A percentile compares a stretch with the other conserved stretches of the same genome.
These are phyloP conservation scores for Myrmecophaga tridactyla DNA, from an alignment of 2,113 vertebrate species.

Conservation along the genomic window DNA sequence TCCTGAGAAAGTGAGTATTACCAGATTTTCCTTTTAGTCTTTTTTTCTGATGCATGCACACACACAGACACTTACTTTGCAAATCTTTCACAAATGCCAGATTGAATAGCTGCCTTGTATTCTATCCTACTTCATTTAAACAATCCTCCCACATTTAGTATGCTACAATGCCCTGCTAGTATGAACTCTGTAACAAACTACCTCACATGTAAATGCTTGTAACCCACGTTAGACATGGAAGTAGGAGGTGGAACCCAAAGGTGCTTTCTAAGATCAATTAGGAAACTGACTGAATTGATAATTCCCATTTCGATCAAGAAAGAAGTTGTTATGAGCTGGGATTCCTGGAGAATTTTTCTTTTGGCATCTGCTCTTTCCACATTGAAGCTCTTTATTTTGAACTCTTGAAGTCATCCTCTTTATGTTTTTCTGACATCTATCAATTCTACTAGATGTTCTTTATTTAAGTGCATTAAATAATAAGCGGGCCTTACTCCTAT, in stretches of 20 bases:
- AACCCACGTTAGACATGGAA: fast-evolving
- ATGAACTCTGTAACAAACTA: fast-evolving
- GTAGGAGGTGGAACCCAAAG: neutral
- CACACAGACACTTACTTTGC: neutral
- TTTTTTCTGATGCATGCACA: neutral
- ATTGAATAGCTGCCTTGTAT: neutral
- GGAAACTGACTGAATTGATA: neutral
- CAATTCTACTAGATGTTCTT: neutral
- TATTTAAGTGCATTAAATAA: too few species aligned
- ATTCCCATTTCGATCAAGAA: neutral
- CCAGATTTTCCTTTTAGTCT: neutral
- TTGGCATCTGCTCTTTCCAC: neutral
- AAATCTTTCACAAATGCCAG: neutral
- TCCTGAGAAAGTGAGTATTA: neutral
- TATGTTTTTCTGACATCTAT: neutral
- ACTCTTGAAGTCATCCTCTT: neutral
- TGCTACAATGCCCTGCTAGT: too few species aligned
- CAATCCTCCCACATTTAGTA: neutral
- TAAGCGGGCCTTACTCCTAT: neutral
- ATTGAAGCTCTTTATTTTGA: neutral
- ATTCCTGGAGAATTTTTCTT: neutral
- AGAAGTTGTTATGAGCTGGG: neutral
- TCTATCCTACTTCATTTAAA: neutral
- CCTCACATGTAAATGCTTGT: neutral
- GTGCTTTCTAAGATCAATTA: neutral